Evolutionary conservation across 30 jellyfish, hydroid and myxozoan species (phyloP).

Genomic region (Mastigias papua): DNA sequence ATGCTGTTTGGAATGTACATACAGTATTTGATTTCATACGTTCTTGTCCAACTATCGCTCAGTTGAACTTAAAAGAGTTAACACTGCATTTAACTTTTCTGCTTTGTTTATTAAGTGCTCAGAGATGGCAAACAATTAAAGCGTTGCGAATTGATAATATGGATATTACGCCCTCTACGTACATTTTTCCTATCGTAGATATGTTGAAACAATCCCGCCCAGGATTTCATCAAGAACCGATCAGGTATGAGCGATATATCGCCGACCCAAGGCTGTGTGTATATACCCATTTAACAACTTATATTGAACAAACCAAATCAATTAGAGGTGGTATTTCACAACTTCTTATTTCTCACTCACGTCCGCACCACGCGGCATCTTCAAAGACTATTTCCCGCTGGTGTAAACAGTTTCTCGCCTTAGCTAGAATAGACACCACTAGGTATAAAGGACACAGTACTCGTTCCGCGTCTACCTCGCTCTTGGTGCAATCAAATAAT

Average conservation of each 20-base stretch:
- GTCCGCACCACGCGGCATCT: constrained; percentile 4
- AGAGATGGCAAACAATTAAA: constrained; percentile 38
- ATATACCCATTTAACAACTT: background rate
- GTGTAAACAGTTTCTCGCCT: background rate
- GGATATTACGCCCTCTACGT: constrained; percentile 23
- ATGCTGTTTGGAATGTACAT: constrained; percentile 6
- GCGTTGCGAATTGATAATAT: background rate
- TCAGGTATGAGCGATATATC: background rate
- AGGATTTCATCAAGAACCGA: constrained; percentile 15
- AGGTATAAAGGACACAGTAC: constrained; percentile 4
- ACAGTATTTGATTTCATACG: constrained; percentile 22
- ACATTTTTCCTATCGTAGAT: constrained; percentile 4
- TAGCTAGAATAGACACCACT: constrained; percentile 8
- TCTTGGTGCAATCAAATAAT: background rate
- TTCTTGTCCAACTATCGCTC: background rate
- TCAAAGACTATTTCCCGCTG: constrained; percentile 13
- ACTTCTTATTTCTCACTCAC: background rate
- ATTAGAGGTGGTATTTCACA: background rate
- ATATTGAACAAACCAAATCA: background rate
- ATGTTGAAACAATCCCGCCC: constrained; percentile 1
- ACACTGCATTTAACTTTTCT: background rate
- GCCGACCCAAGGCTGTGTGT: background rate
- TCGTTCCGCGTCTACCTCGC: constrained; percentile 17
- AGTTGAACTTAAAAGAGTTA: background rate
- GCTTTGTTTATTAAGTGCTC: constrained; percentile 35